Conservation (phyloP, 2,113 vertebrate genomes). For the Empidonax alnorum region DNA sequence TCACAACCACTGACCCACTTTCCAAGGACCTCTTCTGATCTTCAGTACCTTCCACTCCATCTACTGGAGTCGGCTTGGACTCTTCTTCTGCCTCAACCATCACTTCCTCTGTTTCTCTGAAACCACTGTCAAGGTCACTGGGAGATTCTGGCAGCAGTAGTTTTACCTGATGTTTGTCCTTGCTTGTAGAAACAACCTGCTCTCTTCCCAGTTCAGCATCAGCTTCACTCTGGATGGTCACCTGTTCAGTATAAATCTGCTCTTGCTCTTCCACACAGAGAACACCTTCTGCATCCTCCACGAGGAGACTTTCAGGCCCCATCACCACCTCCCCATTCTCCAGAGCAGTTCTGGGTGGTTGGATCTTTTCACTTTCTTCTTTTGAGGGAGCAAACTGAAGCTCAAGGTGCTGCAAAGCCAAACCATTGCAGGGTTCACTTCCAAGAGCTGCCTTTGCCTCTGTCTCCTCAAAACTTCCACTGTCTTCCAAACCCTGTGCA, state of each 20-base stretch:
- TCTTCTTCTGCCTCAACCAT: neutral
- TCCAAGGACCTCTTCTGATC: neutral
- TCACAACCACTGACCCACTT: neutral
- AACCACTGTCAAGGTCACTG: neutral
- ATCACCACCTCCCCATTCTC: slow-evolving; percentile 13
- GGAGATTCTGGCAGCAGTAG: neutral
- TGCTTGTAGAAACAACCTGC: neutral
- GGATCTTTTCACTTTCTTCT: neutral
- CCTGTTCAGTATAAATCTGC: neutral
- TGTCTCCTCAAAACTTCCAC: neutral
- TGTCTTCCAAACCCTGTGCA: neutral
- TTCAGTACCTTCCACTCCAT: neutral
- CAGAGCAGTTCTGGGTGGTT: neutral
- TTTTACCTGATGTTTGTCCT: neutral
- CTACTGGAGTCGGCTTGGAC: neutral
- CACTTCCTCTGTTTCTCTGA: neutral
- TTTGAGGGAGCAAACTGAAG: neutral
- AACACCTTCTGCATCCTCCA: neutral
- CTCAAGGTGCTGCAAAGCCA: neutral
- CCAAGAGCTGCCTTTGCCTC: neutral
- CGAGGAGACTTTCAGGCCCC: neutral
- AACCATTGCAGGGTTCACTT: neutral
- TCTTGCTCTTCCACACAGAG: neutral
- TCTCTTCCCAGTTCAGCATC: slow-evolving; percentile 17
- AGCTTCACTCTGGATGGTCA: neutral